Percentiles rank a stretch among this genome's conserved stretches.
These are phyloP conservation scores for Paramisgurnus dabryanus DNA, from an alignment of 2,113 vertebrate species.

Conservation along the genomic window DNA sequence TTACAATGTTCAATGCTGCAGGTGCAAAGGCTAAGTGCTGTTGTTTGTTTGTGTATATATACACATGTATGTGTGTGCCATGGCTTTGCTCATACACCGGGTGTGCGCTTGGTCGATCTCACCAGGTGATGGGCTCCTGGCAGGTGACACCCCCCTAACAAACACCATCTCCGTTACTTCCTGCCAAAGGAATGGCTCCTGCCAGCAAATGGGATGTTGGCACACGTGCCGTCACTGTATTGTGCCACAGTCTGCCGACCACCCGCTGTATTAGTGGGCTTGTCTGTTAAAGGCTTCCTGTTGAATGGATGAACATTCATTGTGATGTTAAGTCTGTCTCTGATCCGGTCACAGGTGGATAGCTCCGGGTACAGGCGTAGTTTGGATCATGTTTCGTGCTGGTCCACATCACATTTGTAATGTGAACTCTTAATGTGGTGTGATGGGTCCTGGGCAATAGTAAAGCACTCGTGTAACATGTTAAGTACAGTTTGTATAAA, in stretches of 20 bases:
- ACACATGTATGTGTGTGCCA: slow-evolving; percentile 6
- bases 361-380: not conserved
- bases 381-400: not conserved
- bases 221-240: not conserved
- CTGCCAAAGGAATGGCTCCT: slow-evolving; percentile 49
- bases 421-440: not conserved
- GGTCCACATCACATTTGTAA: not conserved
- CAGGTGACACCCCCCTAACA: slow-evolving; percentile 41
- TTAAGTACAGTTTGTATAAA: too few species aligned
- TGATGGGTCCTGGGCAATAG: too few species aligned
- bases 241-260: slow-evolving; percentile 32
- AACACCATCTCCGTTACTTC: slow-evolving; percentile 45
- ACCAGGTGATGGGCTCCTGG: slow-evolving; percentile 45
- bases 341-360: not conserved
- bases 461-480: too few species aligned
- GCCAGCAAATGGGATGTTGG: slow-evolving; percentile 33
- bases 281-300: slow-evolving; percentile 2
- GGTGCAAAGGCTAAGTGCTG: not conserved
- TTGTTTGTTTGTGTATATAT: slow-evolving; percentile 8
- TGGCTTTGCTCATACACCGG: slow-evolving; percentile 15
- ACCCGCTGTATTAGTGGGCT: slow-evolving; percentile 20
- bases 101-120: slow-evolving; percentile 33
- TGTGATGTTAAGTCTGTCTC: not conserved
- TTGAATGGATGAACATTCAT: slow-evolving; percentile 27
- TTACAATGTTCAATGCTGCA: not conserved